Conservation (phyloP, 2,797 vertebrate genomes). For the Pempheris klunzingeri region DNA sequence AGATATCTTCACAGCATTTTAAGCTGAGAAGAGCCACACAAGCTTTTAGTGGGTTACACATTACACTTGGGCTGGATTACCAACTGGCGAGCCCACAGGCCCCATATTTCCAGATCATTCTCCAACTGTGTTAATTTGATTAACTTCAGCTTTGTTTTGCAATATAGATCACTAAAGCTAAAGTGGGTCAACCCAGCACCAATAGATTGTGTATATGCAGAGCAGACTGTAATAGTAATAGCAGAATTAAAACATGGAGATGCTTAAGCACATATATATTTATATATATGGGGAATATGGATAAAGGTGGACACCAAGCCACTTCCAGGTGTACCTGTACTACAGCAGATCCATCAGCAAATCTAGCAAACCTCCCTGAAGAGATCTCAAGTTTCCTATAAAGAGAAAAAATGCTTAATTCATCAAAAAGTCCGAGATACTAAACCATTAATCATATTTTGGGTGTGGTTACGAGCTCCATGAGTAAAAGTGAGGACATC, state of each 20-base stretch:
- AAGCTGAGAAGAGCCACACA: neutral
- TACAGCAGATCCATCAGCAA: constrained; percentile 96
- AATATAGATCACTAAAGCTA: neutral
- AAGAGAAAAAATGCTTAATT: constrained; percentile 50
- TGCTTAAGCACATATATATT: neutral
- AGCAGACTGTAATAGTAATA: neutral
- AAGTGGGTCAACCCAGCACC: neutral
- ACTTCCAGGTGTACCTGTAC: constrained; percentile 87
- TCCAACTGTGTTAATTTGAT: neutral
- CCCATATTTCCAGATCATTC: neutral
- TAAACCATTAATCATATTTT: neutral
- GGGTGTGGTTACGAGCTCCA: neutral
- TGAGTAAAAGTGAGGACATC: too few species aligned
- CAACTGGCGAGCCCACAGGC: neutral
- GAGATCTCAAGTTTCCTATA: constrained; percentile 94
- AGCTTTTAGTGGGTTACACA: too few species aligned
- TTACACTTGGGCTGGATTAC: neutral
- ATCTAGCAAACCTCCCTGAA: constrained; percentile 93
- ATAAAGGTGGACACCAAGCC: neutral
- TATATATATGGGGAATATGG: neutral
- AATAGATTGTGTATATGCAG: too few species aligned
- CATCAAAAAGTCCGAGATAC: neutral
- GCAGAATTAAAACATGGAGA: neutral
- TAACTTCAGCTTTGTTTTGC: neutral
- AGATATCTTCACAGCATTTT: neutral